phyloP scores from a whole-genome alignment of 2,113 vertebrate genomes.

The Sylvia atricapilla region DNA sequence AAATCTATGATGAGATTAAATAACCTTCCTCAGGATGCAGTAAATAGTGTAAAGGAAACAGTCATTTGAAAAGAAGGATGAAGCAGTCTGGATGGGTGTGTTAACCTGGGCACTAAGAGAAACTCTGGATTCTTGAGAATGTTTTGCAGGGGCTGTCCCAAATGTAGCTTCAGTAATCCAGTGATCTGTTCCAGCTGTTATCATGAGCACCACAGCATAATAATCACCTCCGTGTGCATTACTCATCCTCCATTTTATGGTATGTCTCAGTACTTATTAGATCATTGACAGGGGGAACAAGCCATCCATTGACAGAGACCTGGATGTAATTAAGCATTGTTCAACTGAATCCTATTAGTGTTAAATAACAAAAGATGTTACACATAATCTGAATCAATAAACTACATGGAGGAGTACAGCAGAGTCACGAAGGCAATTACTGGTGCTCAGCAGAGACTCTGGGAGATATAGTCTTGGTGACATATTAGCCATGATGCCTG shows the following conservation, averaged over 20 bases:
- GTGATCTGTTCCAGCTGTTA: constrained; percentile 69
- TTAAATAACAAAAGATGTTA: constrained; percentile 44
- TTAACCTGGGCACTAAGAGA: constrained; percentile 33
- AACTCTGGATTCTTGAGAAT: constrained; percentile 43
- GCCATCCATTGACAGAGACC: constrained; percentile 42
- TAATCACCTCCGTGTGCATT: constrained; percentile 51
- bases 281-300: constrained; percentile 32
- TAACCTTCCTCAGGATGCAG: neutral
- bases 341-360: constrained; percentile 32
- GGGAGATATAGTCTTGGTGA: neutral
- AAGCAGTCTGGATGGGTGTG: neutral
- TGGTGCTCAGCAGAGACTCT: constrained; percentile 14
- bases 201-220: neutral
- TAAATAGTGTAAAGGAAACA: neutral
- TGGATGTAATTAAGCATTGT: constrained; percentile 57
- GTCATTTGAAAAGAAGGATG: constrained; percentile 5
- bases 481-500: neutral
- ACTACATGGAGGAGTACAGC: neutral
- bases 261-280: constrained; percentile 22
- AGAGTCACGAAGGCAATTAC: constrained; percentile 12
- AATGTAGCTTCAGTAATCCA: constrained; percentile 35
- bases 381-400: neutral
- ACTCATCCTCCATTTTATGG: constrained; percentile 25
- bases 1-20: neutral
- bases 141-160: constrained; percentile 21